These are phyloP conservation scores for Thinocorus orbignyianus DNA, from an alignment of 2,113 vertebrate genomes.

Conservation along the genomic window DNA sequence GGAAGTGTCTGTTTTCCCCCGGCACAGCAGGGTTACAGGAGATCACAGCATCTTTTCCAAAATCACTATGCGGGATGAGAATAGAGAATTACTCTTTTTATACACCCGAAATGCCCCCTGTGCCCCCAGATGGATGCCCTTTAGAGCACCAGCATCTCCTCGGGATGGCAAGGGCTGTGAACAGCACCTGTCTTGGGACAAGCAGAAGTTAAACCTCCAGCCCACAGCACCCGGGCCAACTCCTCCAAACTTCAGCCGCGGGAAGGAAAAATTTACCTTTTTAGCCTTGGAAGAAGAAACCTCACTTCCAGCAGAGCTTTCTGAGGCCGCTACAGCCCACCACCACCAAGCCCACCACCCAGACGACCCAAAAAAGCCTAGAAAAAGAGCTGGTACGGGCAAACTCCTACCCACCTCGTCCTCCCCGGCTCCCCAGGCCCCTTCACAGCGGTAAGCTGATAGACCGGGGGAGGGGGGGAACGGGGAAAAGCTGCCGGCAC, in stretches of 20 bases:
- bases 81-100: accelerated
- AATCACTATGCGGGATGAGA: accelerated
- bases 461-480: neutral
- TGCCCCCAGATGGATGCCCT: accelerated
- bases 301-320: accelerated
- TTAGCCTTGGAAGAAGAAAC: accelerated
- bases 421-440: accelerated
- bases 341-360: neutral
- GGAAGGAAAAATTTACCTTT: accelerated
- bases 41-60: neutral
- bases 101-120: neutral
- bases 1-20: accelerated
- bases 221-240: neutral
- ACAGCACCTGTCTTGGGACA: accelerated
- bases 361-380: no score
- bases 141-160: accelerated
- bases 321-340: neutral
- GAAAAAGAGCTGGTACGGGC: neutral
- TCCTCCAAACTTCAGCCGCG: neutral
- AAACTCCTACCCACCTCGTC: neutral
- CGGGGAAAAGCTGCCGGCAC: neutral
- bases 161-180: accelerated
- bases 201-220: neutral
- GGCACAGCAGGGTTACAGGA: neutral
- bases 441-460: accelerated